A percentile compares a stretch with the other conserved stretches of the same genome.
phyloP scores from a whole-genome alignment of 2,888 invertebrate species.

The Chirona hameri region DNA sequence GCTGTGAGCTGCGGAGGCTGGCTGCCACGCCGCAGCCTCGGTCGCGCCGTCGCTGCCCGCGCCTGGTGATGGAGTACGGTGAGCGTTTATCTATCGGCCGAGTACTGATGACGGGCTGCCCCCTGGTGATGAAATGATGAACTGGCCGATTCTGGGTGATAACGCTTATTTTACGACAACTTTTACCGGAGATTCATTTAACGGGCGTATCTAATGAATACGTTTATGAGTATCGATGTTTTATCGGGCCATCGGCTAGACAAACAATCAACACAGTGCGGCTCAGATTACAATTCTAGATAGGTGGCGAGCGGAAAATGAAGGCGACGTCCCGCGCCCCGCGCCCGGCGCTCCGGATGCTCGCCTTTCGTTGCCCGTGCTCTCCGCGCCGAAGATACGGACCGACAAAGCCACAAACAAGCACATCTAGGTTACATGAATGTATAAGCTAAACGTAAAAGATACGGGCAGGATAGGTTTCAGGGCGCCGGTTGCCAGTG shows the following conservation, averaged over 20 bases:
- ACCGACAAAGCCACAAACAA: neutral
- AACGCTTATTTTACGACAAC: slow-evolving; percentile 28
- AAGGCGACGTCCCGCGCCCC: neutral
- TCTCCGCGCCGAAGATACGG: neutral
- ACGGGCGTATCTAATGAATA: slow-evolving; percentile 27
- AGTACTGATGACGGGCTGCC: neutral
- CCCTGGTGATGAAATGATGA: neutral
- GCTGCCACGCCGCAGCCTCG: no score
- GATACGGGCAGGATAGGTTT: neutral
- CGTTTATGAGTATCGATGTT: slow-evolving; percentile 23
- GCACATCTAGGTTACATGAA: slow-evolving; percentile 26
- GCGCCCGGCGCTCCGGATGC: neutral
- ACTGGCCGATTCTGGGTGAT: neutral
- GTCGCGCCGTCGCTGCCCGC: no score
- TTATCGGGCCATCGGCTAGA: slow-evolving; percentile 7
- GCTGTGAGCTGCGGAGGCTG: no score
- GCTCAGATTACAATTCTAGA: slow-evolving; percentile 23
- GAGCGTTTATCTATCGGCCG: neutral
- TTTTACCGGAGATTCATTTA: slow-evolving; percentile 29
- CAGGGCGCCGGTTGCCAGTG: neutral
- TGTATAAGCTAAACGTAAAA: slow-evolving; percentile 7
- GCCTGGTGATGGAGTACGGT: neutral
- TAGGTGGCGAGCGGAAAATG: neutral
- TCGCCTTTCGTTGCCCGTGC: neutral
- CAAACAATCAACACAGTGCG: slow-evolving; percentile 2